These are phyloP conservation scores for Drosophila lowei DNA, from an alignment of 1,140 invertebrate genomes.

Conservation along the genomic window DNA sequence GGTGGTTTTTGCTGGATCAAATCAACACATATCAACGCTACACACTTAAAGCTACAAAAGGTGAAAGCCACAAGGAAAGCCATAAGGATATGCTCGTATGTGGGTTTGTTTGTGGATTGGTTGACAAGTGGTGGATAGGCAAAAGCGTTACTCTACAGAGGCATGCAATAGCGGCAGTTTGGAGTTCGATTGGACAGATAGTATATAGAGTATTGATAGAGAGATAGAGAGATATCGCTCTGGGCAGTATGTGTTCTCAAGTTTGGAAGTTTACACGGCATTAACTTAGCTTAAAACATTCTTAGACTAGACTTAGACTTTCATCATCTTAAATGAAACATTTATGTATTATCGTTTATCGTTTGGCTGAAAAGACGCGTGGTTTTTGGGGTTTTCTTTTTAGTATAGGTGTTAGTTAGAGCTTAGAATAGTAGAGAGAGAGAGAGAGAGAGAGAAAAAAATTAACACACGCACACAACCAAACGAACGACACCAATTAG, in stretches of 20 bases:
- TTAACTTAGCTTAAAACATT: conserved; percentile 63
- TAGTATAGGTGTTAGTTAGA: conserved; percentile 12
- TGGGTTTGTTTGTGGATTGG: background rate
- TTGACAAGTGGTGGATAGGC: conserved; percentile 4
- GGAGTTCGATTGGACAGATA: conserved; percentile 8
- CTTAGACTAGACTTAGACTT: conserved; percentile 54
- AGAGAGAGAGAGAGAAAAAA: conserved; percentile 69
- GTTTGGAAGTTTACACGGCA: conserved; percentile 56
- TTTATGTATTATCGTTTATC: conserved; percentile 22
- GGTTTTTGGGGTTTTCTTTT: conserved; percentile 16
- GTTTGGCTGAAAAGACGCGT: conserved; percentile 65
- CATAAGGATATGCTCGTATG: conserved; percentile 13
- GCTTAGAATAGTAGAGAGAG: conserved; percentile 41
- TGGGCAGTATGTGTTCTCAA: conserved; percentile 72
- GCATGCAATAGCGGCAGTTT: conserved; percentile 42
- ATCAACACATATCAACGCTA: conserved; percentile 52
- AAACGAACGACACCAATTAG: conserved; percentile 78
- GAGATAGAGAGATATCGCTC: conserved; percentile 17
- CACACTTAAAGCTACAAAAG: conserved; percentile 59
- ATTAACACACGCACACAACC: conserved; percentile 73
- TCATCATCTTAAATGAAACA: conserved; percentile 57
- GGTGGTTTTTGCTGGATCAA: conserved; percentile 5
- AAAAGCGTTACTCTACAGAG: conserved; percentile 29
- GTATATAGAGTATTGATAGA: conserved; percentile 9
- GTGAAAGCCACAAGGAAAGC: conserved; percentile 37